phyloP scores from a whole-genome alignment of 2,113 vertebrate genomes.

The Psittacara wagleri region DNA sequence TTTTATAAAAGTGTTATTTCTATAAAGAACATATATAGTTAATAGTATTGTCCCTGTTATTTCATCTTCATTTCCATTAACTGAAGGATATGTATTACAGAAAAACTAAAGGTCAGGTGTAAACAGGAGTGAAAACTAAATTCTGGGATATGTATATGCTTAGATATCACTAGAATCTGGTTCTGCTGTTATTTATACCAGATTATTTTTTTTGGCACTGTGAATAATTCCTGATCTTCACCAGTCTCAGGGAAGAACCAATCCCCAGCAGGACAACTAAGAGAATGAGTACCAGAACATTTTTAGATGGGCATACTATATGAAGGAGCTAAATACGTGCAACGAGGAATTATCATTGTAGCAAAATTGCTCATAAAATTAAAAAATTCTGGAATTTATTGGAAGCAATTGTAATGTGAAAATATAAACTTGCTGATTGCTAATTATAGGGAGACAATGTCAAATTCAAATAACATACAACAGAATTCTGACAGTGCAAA shows the following conservation, averaged over 20 bases:
- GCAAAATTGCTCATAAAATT: slow-evolving; percentile 7
- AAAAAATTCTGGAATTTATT: slow-evolving; percentile 17
- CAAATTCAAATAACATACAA: slow-evolving; percentile 7
- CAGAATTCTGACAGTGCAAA: neutral
- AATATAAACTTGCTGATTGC: slow-evolving; percentile 27
- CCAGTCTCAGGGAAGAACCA: neutral
- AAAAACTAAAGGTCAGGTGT: neutral
- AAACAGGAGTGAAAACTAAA: neutral
- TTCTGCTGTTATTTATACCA: neutral
- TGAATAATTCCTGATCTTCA: slow-evolving; percentile 8
- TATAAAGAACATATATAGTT: neutral
- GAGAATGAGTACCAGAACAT: neutral
- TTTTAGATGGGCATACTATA: neutral
- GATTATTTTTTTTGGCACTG: neutral
- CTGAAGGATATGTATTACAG: neutral
- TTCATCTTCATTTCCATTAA: neutral
- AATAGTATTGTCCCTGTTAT: neutral
- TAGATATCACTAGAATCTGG: neutral
- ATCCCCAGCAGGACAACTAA: neutral
- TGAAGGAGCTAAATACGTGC: neutral
- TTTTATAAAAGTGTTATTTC: neutral
- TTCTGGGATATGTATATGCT: neutral
- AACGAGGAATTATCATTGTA: neutral
- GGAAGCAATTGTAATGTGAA: slow-evolving; percentile 16
- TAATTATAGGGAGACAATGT: slow-evolving; percentile 36